Conservation (phyloP, 2,888 invertebrate genomes). For the Amorpha juglandis region DNA sequence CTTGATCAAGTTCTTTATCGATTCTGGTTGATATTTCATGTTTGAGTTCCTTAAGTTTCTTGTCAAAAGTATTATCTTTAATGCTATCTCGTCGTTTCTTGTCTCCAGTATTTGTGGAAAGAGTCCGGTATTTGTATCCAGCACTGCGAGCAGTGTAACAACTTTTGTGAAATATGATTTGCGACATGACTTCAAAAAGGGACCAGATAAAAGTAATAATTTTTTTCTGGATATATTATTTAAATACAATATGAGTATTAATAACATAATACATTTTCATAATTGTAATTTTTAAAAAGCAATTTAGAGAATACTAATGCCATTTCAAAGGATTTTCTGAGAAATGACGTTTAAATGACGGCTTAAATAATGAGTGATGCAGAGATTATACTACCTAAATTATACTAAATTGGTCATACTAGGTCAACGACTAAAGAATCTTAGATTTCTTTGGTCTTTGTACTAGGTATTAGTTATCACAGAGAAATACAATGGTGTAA, state of each 20-base stretch:
- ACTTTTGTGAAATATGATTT: constrained; percentile 65
- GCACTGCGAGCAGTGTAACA: constrained; percentile 67
- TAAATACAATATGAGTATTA: background rate
- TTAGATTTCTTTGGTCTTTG: too few relatives aligned
- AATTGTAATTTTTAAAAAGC: background rate
- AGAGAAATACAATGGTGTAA: too few relatives aligned
- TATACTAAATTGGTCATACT: too few relatives aligned
- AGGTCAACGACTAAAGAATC: too few relatives aligned
- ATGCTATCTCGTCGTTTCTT: constrained; percentile 46
- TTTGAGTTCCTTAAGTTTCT: constrained; percentile 62
- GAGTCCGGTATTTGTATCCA: constrained; percentile 72
- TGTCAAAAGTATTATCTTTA: constrained; percentile 56
- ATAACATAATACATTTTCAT: background rate
- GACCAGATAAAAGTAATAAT: too few relatives aligned
- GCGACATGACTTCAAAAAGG: constrained; percentile 56
- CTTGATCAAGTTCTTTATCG: constrained; percentile 51
- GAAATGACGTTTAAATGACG: background rate
- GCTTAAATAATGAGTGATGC: background rate
- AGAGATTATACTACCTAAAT: too few relatives aligned
- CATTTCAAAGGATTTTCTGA: background rate
- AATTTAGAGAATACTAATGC: background rate
- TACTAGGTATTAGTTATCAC: too few relatives aligned
- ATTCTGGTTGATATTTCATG: constrained; percentile 57
- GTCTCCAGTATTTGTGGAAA: constrained; percentile 71
- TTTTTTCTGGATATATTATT: too few relatives aligned